Base-by-base conservation (phyloP, 2,888 invertebrate genomes). In the Volucella zonaria region DNA sequence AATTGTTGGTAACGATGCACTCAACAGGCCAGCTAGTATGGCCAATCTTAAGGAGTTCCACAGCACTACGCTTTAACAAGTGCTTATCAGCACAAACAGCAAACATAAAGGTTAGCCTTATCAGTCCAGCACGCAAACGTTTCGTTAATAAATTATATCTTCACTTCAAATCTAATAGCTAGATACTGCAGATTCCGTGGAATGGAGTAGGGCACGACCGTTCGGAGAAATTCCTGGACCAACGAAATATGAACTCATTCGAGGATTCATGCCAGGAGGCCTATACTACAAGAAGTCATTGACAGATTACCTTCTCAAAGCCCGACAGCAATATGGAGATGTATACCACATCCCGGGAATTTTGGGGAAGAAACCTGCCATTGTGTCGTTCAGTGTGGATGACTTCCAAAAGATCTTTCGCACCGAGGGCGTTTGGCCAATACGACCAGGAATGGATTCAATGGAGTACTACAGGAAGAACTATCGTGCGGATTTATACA, bases 331-430 rank as follows among this genome's bases (percentile, higher is more conserved):
- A n/a, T 90, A 91, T 86, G 93, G 93, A 0, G 88, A 92, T 38
- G 89, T 92, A 2, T 90, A 91, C 10, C 88, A 90, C 62, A 79
- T 93, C 11, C 91, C 91, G 4, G 92, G 92, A 9, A 61, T 93
- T 3, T 88, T 90, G 31, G 90, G 91, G 1, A 87, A 88, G 76
- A 73, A 86, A 1, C 87, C 89, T 56, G 87, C 92, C n/a, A 90
- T 93, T 1, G 87, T 92, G 10, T 82, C 92, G 3, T 93, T 93
- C 86, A 91, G 93, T 88, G 93, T 93, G 0, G 92, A 93, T n/a
- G 93, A 93, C 87, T 92, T 93, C 52, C 92, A 92, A 87, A 90
- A 91, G 88, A 88, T 93, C 56, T 92, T 91, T 87, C 91, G 93
- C 23, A 89, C 91, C 11, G 93, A 93, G 88, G 93, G 93, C 2